phyloP scores from a whole-genome alignment of 2,113 vertebrate species.

The Nestor notabilis region DNA sequence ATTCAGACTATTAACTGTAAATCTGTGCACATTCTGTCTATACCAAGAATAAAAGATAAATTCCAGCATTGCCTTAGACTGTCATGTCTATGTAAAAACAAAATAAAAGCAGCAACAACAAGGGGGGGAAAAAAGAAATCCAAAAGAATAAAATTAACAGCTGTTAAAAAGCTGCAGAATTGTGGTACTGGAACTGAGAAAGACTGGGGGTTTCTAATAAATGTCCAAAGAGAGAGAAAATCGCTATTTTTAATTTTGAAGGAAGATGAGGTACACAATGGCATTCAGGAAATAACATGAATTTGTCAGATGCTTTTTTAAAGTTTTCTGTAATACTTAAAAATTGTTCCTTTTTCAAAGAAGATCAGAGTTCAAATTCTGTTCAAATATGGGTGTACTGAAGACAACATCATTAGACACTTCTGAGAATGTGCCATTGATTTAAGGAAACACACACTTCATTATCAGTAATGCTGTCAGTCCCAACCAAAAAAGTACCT shows the following conservation, averaged over 20 bases:
- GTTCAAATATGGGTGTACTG: not conserved
- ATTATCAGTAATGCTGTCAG: constrained; percentile 22
- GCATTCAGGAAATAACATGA: not conserved
- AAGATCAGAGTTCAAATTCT: not conserved
- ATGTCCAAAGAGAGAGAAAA: not conserved
- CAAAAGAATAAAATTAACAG: not conserved
- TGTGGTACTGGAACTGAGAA: not conserved
- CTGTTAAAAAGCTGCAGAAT: not conserved
- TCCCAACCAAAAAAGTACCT: constrained; percentile 18
- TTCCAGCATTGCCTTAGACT: not conserved
- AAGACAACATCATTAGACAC: not conserved
- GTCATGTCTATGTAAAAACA: not conserved
- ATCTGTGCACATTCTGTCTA: not conserved
- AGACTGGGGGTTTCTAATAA: not conserved
- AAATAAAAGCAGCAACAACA: not conserved
- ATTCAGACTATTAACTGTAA: not conserved
- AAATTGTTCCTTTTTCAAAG: too few species aligned
- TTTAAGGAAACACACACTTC: constrained; percentile 44
- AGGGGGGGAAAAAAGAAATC: not conserved
- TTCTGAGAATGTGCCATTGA: not conserved
- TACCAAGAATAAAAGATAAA: not conserved
- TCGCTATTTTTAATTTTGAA: not conserved
- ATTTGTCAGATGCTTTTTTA: not conserved
- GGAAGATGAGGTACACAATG: not conserved
- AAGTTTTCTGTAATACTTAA: too few species aligned